These are phyloP conservation scores for Shinisaurus crocodilurus DNA, from an alignment of 2,113 vertebrate species.

Conservation along the genomic window DNA sequence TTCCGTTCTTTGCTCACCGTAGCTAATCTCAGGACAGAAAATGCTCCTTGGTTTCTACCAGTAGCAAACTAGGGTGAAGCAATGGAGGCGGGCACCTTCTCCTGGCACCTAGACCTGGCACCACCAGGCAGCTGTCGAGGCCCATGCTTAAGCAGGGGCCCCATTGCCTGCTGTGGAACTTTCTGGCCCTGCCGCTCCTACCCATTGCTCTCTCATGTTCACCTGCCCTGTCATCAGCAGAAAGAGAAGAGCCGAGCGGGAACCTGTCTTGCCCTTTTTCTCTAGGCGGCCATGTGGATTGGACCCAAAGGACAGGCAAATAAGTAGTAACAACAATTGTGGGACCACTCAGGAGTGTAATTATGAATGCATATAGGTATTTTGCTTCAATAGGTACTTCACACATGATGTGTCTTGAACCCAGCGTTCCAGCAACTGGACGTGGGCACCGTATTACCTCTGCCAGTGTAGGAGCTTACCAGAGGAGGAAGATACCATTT, in stretches of 20 bases:
- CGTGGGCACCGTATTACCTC: too few species aligned
- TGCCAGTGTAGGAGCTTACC: too few species aligned
- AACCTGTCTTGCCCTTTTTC: not conserved
- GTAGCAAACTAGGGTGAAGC: not conserved
- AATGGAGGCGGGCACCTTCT: not conserved
- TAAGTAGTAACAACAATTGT: too few species aligned
- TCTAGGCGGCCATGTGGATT: not conserved
- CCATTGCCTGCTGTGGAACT: not conserved
- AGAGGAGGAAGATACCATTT: too few species aligned
- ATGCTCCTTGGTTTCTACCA: not conserved
- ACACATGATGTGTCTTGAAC: too few species aligned
- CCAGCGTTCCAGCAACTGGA: too few species aligned
- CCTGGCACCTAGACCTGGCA: not conserved
- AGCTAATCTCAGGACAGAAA: not conserved
- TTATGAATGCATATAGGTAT: too few species aligned
- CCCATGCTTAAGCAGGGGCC: not conserved
- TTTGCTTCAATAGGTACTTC: too few species aligned
- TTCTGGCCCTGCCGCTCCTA: not conserved
- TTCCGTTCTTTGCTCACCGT: not conserved
- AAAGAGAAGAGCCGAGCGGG: too few species aligned
- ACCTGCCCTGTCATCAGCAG: too few species aligned
- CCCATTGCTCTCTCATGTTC: not conserved
- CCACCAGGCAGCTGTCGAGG: not conserved
- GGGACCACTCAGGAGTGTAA: too few species aligned
- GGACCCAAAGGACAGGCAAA: not conserved